These are phyloP conservation scores for Gasterosteus nipponicus DNA, from an alignment of 2,113 vertebrate genomes.

Conservation along the genomic window DNA sequence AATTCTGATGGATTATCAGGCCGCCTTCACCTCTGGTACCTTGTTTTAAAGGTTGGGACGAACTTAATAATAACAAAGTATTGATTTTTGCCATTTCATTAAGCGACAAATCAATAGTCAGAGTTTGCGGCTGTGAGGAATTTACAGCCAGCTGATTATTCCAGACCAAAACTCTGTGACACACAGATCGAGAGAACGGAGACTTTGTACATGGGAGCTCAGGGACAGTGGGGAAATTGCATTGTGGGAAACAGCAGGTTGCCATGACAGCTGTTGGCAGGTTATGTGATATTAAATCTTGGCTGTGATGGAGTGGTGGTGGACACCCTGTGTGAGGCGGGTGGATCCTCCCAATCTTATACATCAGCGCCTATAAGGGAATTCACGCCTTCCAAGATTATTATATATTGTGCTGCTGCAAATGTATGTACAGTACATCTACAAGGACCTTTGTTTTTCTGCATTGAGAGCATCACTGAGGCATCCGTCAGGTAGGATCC, in stretches of 20 bases:
- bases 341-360: slow-evolving; percentile 1
- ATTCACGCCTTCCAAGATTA: background rate
- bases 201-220: slow-evolving; percentile 4
- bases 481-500: background rate
- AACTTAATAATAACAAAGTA: background rate
- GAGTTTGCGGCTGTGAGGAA: background rate
- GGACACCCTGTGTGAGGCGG: background rate
- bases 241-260: slow-evolving; percentile 44
- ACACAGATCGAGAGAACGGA: background rate
- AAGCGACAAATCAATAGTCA: background rate
- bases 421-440: background rate
- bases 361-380: background rate
- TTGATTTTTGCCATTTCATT: background rate
- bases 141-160: background rate
- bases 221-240: slow-evolving; percentile 10
- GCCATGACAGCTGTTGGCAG: slow-evolving; percentile 63
- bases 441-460: background rate
- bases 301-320: slow-evolving; percentile 48
- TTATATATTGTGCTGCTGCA: background rate
- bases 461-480: background rate
- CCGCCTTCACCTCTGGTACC: background rate
- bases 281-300: slow-evolving; percentile 60
- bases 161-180: background rate
- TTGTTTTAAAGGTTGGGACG: background rate
- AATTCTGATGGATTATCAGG: background rate